A percentile compares a stretch with the other conserved stretches of the same genome.
phyloP scores from a whole-genome alignment of 2,888 invertebrate genomes.

The Hypercompe scribonia region DNA sequence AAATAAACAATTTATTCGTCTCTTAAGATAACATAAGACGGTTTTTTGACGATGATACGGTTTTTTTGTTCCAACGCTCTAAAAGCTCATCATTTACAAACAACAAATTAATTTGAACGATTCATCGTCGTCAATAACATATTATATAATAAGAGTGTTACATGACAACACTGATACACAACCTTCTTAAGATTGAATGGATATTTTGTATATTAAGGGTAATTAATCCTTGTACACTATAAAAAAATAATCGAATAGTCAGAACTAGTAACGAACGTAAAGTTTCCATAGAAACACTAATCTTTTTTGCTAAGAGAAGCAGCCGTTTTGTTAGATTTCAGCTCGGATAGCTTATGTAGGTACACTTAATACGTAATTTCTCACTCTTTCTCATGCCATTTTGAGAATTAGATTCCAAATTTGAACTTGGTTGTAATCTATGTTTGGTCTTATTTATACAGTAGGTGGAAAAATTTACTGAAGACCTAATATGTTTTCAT shows the following conservation, averaged over 20 bases:
- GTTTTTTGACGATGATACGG: background rate
- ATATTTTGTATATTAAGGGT: background rate
- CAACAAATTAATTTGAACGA: background rate
- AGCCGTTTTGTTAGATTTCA: background rate
- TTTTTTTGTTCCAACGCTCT: background rate
- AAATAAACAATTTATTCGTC: background rate
- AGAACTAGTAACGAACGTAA: background rate
- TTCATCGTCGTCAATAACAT: background rate
- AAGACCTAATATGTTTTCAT: too few relatives aligned
- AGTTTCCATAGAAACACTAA: background rate
- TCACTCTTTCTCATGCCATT: background rate
- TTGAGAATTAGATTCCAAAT: background rate
- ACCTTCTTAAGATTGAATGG: background rate
- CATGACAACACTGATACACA: background rate
- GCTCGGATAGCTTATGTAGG: background rate
- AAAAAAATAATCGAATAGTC: background rate
- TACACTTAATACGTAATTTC: background rate
- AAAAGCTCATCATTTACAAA: background rate
- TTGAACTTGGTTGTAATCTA: background rate
- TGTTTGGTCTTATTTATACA: too few relatives aligned
- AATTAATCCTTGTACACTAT: background rate
- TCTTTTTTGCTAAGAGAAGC: background rate
- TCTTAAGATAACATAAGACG: background rate
- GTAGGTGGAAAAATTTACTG: too few relatives aligned
- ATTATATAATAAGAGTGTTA: background rate